phyloP scores from a whole-genome alignment of 2,113 vertebrate species.

The Boleophthalmus pectinirostris region DNA sequence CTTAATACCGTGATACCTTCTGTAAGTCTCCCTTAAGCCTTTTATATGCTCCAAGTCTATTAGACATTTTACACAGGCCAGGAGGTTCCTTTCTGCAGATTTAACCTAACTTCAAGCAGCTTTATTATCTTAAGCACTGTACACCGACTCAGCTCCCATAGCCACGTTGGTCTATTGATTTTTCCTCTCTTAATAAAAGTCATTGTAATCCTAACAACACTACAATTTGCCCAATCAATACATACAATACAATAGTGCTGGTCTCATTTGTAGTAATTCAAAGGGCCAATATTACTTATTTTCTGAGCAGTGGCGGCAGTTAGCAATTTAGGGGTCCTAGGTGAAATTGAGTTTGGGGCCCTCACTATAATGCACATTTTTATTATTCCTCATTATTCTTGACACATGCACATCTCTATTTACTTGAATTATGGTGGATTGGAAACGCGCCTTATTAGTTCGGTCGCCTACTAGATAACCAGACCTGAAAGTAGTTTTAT shows the following conservation, averaged over 20 bases:
- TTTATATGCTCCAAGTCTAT: background rate
- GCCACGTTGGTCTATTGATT: conserved; percentile 9
- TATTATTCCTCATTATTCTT: too few relatives aligned
- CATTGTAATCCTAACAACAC: conserved; percentile 16
- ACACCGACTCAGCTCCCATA: background rate
- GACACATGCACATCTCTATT: too few relatives aligned
- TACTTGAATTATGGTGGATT: too few relatives aligned
- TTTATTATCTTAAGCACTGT: background rate
- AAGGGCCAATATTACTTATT: too few relatives aligned
- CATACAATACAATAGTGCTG: background rate
- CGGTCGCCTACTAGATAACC: too few relatives aligned
- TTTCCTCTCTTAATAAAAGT: conserved; percentile 15
- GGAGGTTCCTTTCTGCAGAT: background rate
- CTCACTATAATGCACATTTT: too few relatives aligned
- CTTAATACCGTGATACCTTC: background rate
- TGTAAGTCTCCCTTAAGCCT: background rate
- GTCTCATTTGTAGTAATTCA: background rate
- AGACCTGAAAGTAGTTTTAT: too few relatives aligned
- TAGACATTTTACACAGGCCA: conserved; percentile 3
- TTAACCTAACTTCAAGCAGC: conserved; percentile 1
- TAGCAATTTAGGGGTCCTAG: too few relatives aligned
- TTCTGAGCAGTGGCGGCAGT: too few relatives aligned
- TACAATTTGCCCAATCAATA: conserved; percentile 27
- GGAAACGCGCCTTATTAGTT: too few relatives aligned
- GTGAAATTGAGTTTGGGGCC: too few relatives aligned